A percentile compares a stretch with the other conserved stretches of the same genome.
These are phyloP conservation scores for Temnothorax longispinosus DNA, from an alignment of 1,140 invertebrate genomes.

Conservation along the genomic window DNA sequence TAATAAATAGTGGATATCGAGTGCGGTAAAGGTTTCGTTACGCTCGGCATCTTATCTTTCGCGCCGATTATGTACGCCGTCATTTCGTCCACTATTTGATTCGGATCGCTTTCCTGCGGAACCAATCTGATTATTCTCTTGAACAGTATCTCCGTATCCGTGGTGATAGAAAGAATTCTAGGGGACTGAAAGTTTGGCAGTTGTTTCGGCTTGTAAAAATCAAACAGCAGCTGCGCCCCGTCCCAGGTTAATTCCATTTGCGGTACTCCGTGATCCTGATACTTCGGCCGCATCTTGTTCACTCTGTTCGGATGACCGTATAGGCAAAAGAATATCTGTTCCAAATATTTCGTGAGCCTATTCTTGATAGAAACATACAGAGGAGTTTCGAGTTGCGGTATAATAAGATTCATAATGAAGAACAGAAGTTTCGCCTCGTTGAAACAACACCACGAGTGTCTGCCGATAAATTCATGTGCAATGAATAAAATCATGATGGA, in stretches of 20 bases:
- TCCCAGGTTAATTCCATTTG: constrained; percentile 92
- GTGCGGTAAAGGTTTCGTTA: constrained; percentile 84
- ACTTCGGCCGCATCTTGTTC: constrained; percentile 90
- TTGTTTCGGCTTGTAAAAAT: constrained; percentile 92
- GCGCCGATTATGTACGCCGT: constrained; percentile 89
- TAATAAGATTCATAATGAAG: constrained; percentile 91
- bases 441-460: constrained; percentile 91
- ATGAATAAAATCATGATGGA: constrained; percentile 93
- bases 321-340: constrained; percentile 96
- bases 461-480: constrained; percentile 94
- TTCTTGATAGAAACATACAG: constrained; percentile 84
- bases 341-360: constrained; percentile 90
- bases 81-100: constrained; percentile 87
- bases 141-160: constrained; percentile 92
- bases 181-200: constrained; percentile 95
- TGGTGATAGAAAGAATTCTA: constrained; percentile 89
- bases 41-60: constrained; percentile 85
- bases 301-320: constrained; percentile 91
- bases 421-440: constrained; percentile 92
- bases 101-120: constrained; percentile 89
- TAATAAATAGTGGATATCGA: constrained; percentile 93
- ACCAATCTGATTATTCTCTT: constrained; percentile 91
- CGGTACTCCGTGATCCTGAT: constrained; percentile 92
- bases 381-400: constrained; percentile 89
- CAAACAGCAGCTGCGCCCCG: constrained; percentile 91